Conservation (phyloP, 2,888 invertebrate species). For the Lasioglossum figueresi region DNA sequence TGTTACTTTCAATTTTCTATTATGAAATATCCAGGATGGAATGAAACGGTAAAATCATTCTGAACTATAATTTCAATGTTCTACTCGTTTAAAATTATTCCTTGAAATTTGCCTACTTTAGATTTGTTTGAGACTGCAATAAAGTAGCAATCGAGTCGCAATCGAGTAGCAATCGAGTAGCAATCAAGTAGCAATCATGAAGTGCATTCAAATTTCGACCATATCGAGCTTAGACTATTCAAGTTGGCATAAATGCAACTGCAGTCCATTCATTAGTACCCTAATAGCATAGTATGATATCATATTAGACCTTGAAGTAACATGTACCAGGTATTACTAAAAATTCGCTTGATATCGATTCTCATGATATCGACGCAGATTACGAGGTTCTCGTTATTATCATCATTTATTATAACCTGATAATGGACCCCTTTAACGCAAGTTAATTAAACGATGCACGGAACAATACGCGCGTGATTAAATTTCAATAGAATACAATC, state of each 20-base stretch:
- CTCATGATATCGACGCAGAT: background rate
- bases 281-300: background rate
- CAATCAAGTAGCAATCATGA: background rate
- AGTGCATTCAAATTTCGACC: background rate
- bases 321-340: background rate
- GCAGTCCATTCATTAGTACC: background rate
- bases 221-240: background rate
- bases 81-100: background rate
- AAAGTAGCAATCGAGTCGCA: no score
- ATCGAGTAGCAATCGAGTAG: no score
- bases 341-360: background rate
- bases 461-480: background rate
- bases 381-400: background rate
- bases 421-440: background rate
- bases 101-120: background rate
- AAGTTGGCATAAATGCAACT: background rate
- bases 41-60: no score
- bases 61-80: no score
- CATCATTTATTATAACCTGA: background rate
- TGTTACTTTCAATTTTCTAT: no score
- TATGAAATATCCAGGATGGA: no score
- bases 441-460: background rate
- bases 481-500: background rate
- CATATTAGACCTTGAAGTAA: background rate
- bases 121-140: background rate